Conservation (phyloP, 2,113 vertebrate genomes). For the Leiothrix lutea region DNA sequence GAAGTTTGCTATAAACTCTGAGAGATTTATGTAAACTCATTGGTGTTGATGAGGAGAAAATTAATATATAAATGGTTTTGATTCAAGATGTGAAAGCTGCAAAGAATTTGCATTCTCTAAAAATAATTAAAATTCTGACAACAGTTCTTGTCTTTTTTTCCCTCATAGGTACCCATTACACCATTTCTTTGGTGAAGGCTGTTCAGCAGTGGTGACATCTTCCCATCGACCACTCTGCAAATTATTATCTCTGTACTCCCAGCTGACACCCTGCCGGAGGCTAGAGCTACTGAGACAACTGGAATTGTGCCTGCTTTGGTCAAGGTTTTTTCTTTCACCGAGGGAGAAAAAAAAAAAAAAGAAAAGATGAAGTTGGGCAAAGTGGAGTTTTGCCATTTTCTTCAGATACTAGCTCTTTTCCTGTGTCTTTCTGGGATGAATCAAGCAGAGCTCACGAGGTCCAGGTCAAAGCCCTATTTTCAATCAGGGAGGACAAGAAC, state of each 20-base stretch:
- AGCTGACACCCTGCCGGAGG: slow-evolving; percentile 72
- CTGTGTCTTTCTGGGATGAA: slow-evolving; percentile 81
- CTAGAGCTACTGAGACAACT: slow-evolving; percentile 68
- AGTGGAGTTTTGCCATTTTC: slow-evolving; percentile 78
- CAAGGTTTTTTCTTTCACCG: slow-evolving; percentile 68
- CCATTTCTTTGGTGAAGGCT: slow-evolving; percentile 66
- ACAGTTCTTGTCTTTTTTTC: slow-evolving; percentile 62
- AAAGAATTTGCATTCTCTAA: background rate
- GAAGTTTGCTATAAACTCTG: background rate
- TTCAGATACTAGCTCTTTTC: slow-evolving; percentile 83
- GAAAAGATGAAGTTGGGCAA: slow-evolving; percentile 80
- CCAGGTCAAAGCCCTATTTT: slow-evolving; percentile 78
- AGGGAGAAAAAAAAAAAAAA: slow-evolving; percentile 41
- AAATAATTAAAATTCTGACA: slow-evolving; percentile 64
- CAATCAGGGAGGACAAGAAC: slow-evolving; percentile 80
- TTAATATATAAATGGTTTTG: background rate
- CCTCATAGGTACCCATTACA: slow-evolving; percentile 77
- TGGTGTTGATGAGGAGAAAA: background rate
- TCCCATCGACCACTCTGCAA: slow-evolving; percentile 52
- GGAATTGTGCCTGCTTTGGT: slow-evolving; percentile 68
- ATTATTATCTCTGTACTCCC: slow-evolving; percentile 74
- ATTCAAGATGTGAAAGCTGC: background rate
- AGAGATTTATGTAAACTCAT: background rate
- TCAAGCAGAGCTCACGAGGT: slow-evolving; percentile 79
- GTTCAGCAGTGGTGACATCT: slow-evolving; percentile 70